phyloP scores from a whole-genome alignment of 2,888 invertebrate species.

The Serripes groenlandicus region DNA sequence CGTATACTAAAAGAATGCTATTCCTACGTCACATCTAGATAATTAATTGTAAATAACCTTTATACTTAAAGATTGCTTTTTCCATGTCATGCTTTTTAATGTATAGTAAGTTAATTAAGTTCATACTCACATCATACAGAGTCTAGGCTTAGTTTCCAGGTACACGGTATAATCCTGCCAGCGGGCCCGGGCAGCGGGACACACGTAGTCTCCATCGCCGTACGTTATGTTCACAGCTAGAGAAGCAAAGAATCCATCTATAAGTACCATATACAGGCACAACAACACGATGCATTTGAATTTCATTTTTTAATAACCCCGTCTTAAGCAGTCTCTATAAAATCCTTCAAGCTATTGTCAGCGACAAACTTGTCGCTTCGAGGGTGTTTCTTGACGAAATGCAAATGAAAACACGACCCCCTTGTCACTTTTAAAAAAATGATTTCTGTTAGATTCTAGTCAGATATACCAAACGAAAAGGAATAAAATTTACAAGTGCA shows the following conservation, averaged over 20 bases:
- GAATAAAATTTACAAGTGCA: no score
- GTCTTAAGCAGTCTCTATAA: no score
- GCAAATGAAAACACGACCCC: no score
- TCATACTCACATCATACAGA: slow-evolving; percentile 66
- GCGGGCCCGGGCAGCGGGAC: slow-evolving; percentile 59
- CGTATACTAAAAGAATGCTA: background rate
- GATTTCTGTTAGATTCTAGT: no score
- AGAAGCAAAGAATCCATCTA: slow-evolving; percentile 31
- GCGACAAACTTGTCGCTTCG: background rate
- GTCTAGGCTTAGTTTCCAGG: slow-evolving; percentile 60
- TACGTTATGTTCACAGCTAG: slow-evolving; percentile 61
- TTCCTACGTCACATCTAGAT: background rate
- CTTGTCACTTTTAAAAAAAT: no score
- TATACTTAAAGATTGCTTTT: no score
- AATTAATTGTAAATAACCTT: no score
- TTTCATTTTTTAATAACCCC: no score
- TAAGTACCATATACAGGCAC: background rate
- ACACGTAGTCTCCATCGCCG: slow-evolving; percentile 59
- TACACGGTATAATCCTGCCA: slow-evolving; percentile 69
- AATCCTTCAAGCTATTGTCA: no score
- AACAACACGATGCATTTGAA: background rate
- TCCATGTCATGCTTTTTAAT: no score
- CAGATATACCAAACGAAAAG: no score
- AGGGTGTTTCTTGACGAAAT: background rate
- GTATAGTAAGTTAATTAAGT: no score